Conservation (phyloP, 2,888 invertebrate genomes). For the Agrochola macilenta region DNA sequence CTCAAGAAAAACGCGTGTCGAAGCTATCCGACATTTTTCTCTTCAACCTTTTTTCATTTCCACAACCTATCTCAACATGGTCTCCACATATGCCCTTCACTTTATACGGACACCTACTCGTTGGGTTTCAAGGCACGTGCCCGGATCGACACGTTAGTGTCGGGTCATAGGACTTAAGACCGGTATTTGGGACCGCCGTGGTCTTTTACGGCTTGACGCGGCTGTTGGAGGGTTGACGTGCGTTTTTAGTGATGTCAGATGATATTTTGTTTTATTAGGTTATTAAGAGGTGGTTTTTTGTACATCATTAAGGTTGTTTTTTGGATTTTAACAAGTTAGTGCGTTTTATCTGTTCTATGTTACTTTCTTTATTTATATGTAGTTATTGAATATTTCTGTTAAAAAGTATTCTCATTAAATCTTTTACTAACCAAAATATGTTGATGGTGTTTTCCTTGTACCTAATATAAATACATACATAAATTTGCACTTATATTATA, state of each 20-base stretch:
- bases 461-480: too few relatives aligned
- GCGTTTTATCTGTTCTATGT: too few relatives aligned
- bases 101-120: conserved; percentile 65
- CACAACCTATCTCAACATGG: conserved; percentile 32
- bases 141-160: conserved; percentile 74
- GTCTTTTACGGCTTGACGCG: conserved; percentile 71
- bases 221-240: conserved; percentile 50
- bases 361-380: not conserved
- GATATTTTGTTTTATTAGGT: conserved; percentile 16
- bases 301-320: not conserved
- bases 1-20: conserved; percentile 11
- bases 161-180: conserved; percentile 72
- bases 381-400: not conserved
- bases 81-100: conserved; percentile 43
- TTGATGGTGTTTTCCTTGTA: not conserved
- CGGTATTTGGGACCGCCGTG: conserved; percentile 64
- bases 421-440: not conserved
- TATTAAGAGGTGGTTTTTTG: not conserved
- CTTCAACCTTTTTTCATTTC: conserved; percentile 18
- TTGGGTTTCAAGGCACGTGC: conserved; percentile 76
- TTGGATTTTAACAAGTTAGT: too few relatives aligned
- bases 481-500: too few relatives aligned
- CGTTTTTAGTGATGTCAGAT: conserved; percentile 2
- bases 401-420: not conserved
- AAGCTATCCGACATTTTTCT: not conserved